Percentiles rank a stretch among this genome's conserved stretches.
These are phyloP conservation scores for Nixonia krombeini DNA, from an alignment of 1,140 invertebrate genomes.

Conservation along the genomic window DNA sequence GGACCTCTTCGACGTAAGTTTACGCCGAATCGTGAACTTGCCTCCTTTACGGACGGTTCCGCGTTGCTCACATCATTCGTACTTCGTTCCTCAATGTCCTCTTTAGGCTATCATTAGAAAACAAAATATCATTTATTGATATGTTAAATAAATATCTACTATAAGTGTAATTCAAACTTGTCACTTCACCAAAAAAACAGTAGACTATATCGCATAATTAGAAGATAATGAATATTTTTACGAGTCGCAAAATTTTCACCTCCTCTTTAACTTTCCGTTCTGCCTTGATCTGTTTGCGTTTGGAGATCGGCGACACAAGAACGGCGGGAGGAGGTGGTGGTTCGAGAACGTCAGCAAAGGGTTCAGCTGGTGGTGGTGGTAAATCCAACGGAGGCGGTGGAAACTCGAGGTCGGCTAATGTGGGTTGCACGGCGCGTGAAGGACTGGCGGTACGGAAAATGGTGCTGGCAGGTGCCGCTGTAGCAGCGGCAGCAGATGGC, in stretches of 20 bases:
- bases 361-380: constrained; percentile 81
- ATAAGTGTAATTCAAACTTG: too few relatives aligned
- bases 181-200: too few relatives aligned
- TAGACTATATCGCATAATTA: too few relatives aligned
- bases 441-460: constrained; percentile 74
- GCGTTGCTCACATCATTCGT: constrained; percentile 75
- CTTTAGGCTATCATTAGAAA: constrained; percentile 13
- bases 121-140: too few relatives aligned
- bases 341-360: constrained; percentile 65
- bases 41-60: constrained; percentile 79
- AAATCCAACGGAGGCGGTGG: constrained; percentile 85
- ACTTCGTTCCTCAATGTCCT: constrained; percentile 64
- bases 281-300: constrained; percentile 65
- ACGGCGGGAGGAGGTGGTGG: constrained; percentile 54
- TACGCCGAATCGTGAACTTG: constrained; percentile 80
- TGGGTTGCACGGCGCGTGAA: constrained; percentile 75
- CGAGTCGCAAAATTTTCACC: too few relatives aligned
- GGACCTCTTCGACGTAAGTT: constrained; percentile 77
- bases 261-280: constrained; percentile 61
- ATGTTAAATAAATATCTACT: too few relatives aligned
- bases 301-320: constrained; percentile 62
- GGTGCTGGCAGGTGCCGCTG: constrained; percentile 27
- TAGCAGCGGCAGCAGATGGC: too few relatives aligned
- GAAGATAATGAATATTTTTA: too few relatives aligned
- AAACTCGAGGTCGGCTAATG: constrained; percentile 86